These are phyloP conservation scores for Nasonia oneida DNA, from an alignment of 2,888 invertebrate species.

Conservation along the genomic window DNA sequence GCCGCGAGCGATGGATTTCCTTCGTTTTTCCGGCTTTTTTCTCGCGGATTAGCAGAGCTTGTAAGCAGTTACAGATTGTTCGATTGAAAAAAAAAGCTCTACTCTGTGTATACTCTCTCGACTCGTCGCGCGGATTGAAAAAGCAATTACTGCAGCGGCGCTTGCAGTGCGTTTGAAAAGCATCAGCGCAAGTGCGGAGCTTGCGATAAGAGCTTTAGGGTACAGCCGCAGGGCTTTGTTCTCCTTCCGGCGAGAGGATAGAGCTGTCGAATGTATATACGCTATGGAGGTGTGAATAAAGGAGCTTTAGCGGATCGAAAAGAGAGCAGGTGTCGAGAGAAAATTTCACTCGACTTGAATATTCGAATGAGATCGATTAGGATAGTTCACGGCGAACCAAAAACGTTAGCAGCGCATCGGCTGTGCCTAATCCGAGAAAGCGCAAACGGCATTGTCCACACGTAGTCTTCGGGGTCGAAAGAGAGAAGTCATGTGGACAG, in stretches of 20 bases:
- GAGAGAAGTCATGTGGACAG: constrained; percentile 24
- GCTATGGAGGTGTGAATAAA: neutral
- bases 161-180: neutral
- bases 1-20: neutral
- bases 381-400: neutral
- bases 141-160: neutral
- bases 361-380: neutral
- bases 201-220: constrained; percentile 14
- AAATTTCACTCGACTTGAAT: neutral
- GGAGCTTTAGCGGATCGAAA: too few relatives aligned
- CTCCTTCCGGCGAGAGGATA: constrained; percentile 11
- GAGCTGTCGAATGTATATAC: neutral
- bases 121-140: neutral
- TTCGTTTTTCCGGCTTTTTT: neutral
- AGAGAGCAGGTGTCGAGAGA: too few relatives aligned
- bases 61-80: neutral
- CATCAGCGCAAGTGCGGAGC: neutral
- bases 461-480: neutral
- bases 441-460: neutral
- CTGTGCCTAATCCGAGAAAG: neutral
- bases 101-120: too few relatives aligned
- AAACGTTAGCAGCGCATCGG: too few relatives aligned
- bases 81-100: neutral
- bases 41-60: neutral
- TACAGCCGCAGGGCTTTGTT: constrained; percentile 25